Percentiles rank a stretch among this genome's conserved stretches.
Conservation (phyloP, 2,888 invertebrate genomes). For the Eugnorisma glareosa region DNA sequence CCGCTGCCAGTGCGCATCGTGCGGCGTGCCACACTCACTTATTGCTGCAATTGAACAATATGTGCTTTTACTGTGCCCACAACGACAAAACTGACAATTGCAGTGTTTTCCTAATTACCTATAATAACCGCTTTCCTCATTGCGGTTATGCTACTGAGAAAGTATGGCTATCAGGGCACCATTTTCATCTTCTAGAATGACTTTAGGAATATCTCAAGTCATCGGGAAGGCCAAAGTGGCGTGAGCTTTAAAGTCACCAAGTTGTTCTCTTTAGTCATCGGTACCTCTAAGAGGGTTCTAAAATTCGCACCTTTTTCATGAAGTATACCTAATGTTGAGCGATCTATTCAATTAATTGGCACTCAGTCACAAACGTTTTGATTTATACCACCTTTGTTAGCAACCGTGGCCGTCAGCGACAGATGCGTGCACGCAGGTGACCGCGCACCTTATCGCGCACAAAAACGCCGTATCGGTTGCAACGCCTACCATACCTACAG, state of each 20-base stretch:
- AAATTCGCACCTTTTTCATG: neutral
- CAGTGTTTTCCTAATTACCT: neutral
- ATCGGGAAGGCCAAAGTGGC: neutral
- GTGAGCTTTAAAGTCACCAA: neutral
- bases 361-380: slow-evolving; percentile 53
- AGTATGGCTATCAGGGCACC: neutral
- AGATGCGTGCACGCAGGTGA: slow-evolving; percentile 73
- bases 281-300: neutral
- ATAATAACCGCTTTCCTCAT: neutral
- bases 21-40: slow-evolving; percentile 20
- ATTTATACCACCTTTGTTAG: slow-evolving; percentile 59
- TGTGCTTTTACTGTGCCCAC: neutral
- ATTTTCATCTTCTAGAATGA: neutral
- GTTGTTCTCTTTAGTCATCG: neutral
- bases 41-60: slow-evolving; percentile 13
- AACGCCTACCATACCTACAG: slow-evolving; percentile 32
- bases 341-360: slow-evolving; percentile 37
- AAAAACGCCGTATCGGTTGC: slow-evolving; percentile 65
- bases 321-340: slow-evolving; percentile 4
- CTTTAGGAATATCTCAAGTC: neutral
- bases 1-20: slow-evolving; percentile 31
- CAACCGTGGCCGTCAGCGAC: slow-evolving; percentile 47
- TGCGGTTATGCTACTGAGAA: neutral
- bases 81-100: neutral
- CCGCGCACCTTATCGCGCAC: slow-evolving; percentile 59